Evolutionary conservation across 1,140 invertebrate species (phyloP).

Genomic region (Mamestra configurata): DNA sequence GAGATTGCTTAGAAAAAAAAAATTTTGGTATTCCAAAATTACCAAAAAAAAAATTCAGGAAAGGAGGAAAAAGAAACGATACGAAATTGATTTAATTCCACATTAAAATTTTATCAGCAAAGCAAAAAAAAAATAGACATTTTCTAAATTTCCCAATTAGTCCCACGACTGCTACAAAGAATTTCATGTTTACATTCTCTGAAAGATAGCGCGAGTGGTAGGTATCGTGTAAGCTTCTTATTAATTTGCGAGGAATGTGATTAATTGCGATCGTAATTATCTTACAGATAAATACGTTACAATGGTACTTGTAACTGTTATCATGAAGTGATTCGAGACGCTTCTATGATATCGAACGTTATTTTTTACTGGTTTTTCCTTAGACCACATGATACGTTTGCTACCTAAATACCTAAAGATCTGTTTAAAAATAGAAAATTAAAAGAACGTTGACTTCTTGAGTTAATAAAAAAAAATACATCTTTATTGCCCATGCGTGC

Average conservation of each 20-base stretch:
- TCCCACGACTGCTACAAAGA: slow-evolving; percentile 6
- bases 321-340: not conserved
- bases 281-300: not conserved
- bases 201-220: slow-evolving; percentile 28
- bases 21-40: no score
- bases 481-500: no score
- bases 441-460: no score
- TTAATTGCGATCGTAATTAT: slow-evolving; percentile 22
- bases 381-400: no score
- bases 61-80: no score
- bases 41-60: no score
- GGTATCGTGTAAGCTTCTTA: slow-evolving; percentile 24
- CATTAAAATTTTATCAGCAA: not conserved
- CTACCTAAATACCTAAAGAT: no score
- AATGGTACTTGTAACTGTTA: not conserved
- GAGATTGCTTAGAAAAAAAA: no score
- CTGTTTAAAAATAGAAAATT: no score
- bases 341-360: not conserved
- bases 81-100: no score
- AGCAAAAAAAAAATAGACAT: not conserved
- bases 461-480: no score
- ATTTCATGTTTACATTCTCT: slow-evolving; percentile 34
- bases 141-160: not conserved
- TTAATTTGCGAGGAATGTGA: slow-evolving; percentile 28
- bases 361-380: not conserved